Evolutionary conservation across 2,113 vertebrate species (phyloP), one percentile per base, ranked within the genome.

Genomic region (Romanogobio albipinnatus): DNA sequence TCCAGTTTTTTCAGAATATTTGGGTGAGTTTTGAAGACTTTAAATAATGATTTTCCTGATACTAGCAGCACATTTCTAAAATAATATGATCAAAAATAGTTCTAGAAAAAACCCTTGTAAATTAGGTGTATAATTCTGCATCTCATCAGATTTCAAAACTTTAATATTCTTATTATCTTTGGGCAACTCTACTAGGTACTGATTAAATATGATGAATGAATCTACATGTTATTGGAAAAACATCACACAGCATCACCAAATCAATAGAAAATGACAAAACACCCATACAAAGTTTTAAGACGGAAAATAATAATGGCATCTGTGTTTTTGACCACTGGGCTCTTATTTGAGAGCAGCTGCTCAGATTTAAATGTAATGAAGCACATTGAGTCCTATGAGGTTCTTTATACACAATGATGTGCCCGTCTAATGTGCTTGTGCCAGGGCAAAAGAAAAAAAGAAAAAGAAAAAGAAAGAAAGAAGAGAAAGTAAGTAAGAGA

Each of bases 271-370:
- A 22, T n/a, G 17, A 89, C 53, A 51, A 79, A 90, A 86, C 85
- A 66, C 59, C 51, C 49, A 85, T 64, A 82, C 26, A 11, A 19
- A 33, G 82, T 79, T 45, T 45, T 75, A 85, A 86, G 86, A 91
- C 79, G 56, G n/a, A 78, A 79, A 87, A 87, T 89, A 91, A 89
- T 45, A 85, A 88, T 89, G 76, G 89, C 90, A 89, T 92, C 85
- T 89, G 90, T 91, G 88, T 95, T 95, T 95, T 95, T 95, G 94
- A 95, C 93, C 92, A 91, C 93, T 95, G 94, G 94, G 94, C 93
- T 94, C 91, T 71, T 43, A 90, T 93, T 89, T 91, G 91, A 94
- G 92, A 93, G 91, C 93, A 94, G 92, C 91, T 93, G 92, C 91
- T 93, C 84, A 77, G 75, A 90, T 90, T 84, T 59, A 85, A 90